phyloP scores from a whole-genome alignment of 2,888 invertebrate species.

The Epistrophella euchroma region DNA sequence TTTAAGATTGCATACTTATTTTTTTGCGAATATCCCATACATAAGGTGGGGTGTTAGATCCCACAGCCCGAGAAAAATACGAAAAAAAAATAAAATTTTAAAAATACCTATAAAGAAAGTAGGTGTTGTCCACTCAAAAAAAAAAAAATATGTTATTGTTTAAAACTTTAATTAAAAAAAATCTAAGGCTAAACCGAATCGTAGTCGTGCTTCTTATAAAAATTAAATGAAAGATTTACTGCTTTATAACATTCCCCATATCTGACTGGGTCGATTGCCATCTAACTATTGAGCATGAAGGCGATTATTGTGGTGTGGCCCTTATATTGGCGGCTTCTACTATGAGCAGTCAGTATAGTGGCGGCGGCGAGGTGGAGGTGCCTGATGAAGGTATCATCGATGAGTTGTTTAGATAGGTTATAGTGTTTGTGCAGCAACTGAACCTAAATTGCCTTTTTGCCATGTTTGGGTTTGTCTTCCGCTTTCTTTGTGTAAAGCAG shows the following conservation, averaged over 20 bases:
- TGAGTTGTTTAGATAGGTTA: constrained; percentile 68
- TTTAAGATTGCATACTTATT: too few relatives aligned
- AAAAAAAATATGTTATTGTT: too few relatives aligned
- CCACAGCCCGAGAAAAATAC: too few relatives aligned
- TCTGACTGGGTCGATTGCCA: not conserved
- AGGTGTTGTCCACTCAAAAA: too few relatives aligned
- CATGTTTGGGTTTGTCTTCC: constrained; percentile 55
- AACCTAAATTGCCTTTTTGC: constrained; percentile 66
- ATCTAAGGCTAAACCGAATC: too few relatives aligned
- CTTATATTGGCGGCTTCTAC: not conserved
- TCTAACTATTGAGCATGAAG: not conserved
- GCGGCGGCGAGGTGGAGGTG: not conserved
- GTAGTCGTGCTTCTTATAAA: not conserved
- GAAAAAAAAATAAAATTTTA: too few relatives aligned
- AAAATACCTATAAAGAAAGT: too few relatives aligned
- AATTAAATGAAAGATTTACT: not conserved
- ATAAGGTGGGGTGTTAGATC: too few relatives aligned
- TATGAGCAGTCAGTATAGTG: not conserved
- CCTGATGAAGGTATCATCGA: constrained; percentile 64
- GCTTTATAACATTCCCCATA: not conserved
- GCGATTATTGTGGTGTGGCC: not conserved
- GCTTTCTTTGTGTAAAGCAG: constrained; percentile 57
- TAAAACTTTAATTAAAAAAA: too few relatives aligned
- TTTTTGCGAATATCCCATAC: too few relatives aligned
- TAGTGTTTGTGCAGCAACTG: constrained; percentile 64